Evolutionary conservation across 37 sponge, comb jelly and placozoan species (phyloP).

Genomic region (Bolinopsis microptera): DNA sequence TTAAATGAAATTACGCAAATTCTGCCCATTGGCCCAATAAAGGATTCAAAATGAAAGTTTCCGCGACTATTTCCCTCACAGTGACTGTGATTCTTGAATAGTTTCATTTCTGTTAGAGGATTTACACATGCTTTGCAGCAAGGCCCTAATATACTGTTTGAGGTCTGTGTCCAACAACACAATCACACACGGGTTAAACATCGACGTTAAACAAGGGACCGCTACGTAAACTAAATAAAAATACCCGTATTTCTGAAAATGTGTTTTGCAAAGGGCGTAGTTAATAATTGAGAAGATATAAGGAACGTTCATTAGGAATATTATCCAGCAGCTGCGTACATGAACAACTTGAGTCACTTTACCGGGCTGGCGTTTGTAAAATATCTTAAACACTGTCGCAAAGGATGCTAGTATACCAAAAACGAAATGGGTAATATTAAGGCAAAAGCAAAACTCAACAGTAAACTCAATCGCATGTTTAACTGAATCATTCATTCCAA

Average conservation of each 20-base stretch:
- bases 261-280: neutral
- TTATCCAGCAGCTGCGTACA: neutral
- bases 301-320: constrained; percentile 21
- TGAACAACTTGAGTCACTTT: neutral
- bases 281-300: constrained; percentile 20
- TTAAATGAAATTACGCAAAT: too few relatives aligned
- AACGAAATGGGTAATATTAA: neutral
- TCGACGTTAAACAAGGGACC: constrained; percentile 3
- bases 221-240: constrained; percentile 5
- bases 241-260: constrained; percentile 3
- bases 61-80: too few relatives aligned
- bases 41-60: too few relatives aligned
- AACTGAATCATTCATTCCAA: neutral
- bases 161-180: neutral
- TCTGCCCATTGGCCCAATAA: too few relatives aligned
- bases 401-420: constrained; percentile 11
- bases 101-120: too few relatives aligned
- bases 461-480: neutral
- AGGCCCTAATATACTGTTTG: neutral
- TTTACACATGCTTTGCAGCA: too few relatives aligned
- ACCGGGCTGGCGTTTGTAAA: neutral
- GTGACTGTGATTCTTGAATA: too few relatives aligned
- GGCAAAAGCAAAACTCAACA: neutral
- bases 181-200: neutral
- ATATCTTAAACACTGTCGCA: neutral